Conservation (phyloP, 2,888 invertebrate genomes). For the Heliconius hortense region DNA sequence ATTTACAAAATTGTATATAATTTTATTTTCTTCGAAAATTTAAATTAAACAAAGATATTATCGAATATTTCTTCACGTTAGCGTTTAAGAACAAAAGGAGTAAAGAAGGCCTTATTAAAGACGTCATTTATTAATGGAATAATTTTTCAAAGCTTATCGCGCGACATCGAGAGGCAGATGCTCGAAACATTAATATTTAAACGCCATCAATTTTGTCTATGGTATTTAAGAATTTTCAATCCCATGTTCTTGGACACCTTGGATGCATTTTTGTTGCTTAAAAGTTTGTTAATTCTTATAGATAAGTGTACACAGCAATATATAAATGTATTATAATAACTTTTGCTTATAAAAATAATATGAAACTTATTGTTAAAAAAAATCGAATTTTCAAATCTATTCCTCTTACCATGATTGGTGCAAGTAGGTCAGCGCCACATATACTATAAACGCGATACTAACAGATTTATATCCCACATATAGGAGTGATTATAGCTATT, state of each 20-base stretch:
- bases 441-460: no score
- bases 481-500: no score
- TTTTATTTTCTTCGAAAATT: not conserved
- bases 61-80: slow-evolving; percentile 19
- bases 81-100: slow-evolving; percentile 21
- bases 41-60: slow-evolving; percentile 19
- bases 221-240: slow-evolving; percentile 22
- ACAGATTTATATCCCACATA: no score
- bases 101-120: slow-evolving; percentile 36
- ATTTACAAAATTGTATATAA: not conserved
- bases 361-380: no score
- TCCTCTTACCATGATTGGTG: no score
- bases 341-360: no score
- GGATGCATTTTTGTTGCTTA: not conserved
- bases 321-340: no score
- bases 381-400: no score
- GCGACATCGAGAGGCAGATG: slow-evolving; percentile 20
- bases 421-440: no score
- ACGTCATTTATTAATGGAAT: slow-evolving; percentile 77
- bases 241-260: slow-evolving; percentile 16
- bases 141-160: slow-evolving; percentile 69
- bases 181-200: slow-evolving; percentile 26
- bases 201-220: slow-evolving; percentile 20
- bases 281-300: not conserved
- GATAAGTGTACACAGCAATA: not conserved